phyloP scores from a whole-genome alignment of 2,113 vertebrate genomes.

The Climacteris rufus region DNA sequence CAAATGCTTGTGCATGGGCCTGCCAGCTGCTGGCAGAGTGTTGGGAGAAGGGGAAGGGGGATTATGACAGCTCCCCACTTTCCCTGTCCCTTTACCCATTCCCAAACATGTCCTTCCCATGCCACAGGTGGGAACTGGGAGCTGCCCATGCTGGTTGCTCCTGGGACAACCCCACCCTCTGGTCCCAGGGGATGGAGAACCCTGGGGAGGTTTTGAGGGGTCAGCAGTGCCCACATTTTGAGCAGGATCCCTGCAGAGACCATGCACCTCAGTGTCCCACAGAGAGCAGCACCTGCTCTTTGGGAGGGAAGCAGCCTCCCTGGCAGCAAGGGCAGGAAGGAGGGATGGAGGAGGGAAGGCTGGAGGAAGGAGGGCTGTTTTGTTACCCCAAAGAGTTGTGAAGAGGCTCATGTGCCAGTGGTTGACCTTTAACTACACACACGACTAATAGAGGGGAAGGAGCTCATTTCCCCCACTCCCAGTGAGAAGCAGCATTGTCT shows the following conservation, averaged over 20 bases:
- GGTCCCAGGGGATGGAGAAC: neutral
- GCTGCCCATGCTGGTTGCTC: neutral
- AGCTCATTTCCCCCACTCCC: neutral
- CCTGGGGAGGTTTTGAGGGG: neutral
- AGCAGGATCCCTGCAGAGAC: neutral
- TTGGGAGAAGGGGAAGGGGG: neutral
- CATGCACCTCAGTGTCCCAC: accelerated
- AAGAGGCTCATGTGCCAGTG: neutral
- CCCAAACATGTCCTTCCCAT: accelerated
- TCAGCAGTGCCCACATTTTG: neutral
- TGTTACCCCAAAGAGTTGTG: neutral
- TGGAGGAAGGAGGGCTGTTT: neutral
- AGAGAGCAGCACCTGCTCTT: neutral
- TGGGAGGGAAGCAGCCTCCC: neutral
- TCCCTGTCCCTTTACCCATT: neutral
- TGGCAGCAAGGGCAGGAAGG: neutral
- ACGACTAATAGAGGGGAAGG: neutral
- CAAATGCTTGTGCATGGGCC: neutral
- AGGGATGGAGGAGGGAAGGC: neutral
- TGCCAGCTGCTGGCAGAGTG: neutral
- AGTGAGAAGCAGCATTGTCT: neutral
- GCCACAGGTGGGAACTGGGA: neutral
- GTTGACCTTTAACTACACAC: neutral
- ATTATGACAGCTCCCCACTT: neutral
- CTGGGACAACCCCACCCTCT: neutral